phyloP scores from a whole-genome alignment of 2,888 invertebrate genomes.

The Sarcophaga subvicina region DNA sequence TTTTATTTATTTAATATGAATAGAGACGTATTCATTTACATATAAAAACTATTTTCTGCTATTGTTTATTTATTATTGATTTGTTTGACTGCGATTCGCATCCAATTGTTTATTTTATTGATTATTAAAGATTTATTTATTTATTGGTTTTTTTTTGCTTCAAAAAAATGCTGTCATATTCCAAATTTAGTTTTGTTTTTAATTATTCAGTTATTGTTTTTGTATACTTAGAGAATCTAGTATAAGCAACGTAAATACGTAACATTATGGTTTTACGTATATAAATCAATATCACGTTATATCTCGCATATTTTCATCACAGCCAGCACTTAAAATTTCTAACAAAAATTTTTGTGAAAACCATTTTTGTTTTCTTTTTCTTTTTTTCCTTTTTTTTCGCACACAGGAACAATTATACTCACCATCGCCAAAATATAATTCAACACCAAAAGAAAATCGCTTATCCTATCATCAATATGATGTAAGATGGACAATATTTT shows the following conservation, averaged over 20 bases:
- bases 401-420: slow-evolving; percentile 77
- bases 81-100: not conserved
- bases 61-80: slow-evolving; percentile 37
- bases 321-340: slow-evolving; percentile 16
- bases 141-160: slow-evolving; percentile 1
- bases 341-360: slow-evolving; percentile 10
- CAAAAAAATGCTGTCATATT: slow-evolving; percentile 46
- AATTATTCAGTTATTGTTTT: slow-evolving; percentile 32
- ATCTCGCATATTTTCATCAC: not conserved
- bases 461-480: slow-evolving; percentile 81
- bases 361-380: not conserved
- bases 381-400: slow-evolving; percentile 29
- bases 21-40: not conserved
- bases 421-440: slow-evolving; percentile 79
- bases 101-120: not conserved
- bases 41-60: not conserved
- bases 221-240: slow-evolving; percentile 7
- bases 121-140: not conserved
- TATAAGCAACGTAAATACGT: not conserved
- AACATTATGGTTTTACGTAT: not conserved
- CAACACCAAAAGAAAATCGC: slow-evolving; percentile 80
- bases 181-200: slow-evolving; percentile 24
- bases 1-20: too few relatives aligned
- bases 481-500: slow-evolving; percentile 76
- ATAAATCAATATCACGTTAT: not conserved